A percentile compares a stretch with the other conserved stretches of the same genome.
phyloP scores from a whole-genome alignment of 2,888 invertebrate species.

The Physocephala rufipes region DNA sequence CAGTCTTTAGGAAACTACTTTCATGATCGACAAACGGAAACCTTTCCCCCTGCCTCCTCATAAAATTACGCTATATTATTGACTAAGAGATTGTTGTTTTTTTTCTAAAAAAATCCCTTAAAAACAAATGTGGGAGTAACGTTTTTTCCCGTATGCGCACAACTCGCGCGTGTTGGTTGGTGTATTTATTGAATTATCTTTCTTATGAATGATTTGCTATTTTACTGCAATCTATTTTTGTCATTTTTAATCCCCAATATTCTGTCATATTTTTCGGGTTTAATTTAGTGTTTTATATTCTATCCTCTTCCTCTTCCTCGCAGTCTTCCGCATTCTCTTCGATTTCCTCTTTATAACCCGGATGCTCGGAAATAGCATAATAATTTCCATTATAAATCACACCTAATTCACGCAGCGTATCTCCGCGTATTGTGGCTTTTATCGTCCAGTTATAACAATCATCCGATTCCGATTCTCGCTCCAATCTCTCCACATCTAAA shows the following conservation, averaged over 20 bases:
- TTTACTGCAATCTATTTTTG: slow-evolving; percentile 8
- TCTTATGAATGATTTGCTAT: slow-evolving; percentile 25
- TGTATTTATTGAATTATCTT: slow-evolving; percentile 35
- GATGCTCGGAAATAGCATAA: slow-evolving; percentile 94
- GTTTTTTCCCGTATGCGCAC: too few species aligned
- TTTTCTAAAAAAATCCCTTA: not conserved
- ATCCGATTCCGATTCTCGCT: slow-evolving; percentile 90
- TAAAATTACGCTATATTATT: slow-evolving; percentile 10
- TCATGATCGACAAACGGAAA: not conserved
- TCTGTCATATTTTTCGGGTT: slow-evolving; percentile 39
- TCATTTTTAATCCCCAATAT: slow-evolving; percentile 32
- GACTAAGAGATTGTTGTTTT: slow-evolving; percentile 23
- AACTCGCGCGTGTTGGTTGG: slow-evolving; percentile 35
- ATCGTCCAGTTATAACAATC: slow-evolving; percentile 97
- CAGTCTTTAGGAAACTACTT: not conserved
- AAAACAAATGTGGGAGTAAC: too few species aligned
- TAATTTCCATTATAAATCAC: slow-evolving; percentile 96
- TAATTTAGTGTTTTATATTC: slow-evolving; percentile 50
- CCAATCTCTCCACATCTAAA: slow-evolving; percentile 90
- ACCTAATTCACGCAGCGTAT: slow-evolving; percentile 88
- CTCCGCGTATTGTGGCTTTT: slow-evolving; percentile 92
- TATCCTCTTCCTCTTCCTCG: slow-evolving; percentile 79
- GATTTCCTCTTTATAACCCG: slow-evolving; percentile 90
- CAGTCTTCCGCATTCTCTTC: slow-evolving; percentile 86
- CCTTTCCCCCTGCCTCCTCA: slow-evolving; percentile 23